phyloP scores from a whole-genome alignment of 2,888 invertebrate genomes.

The Drosophila pegasa region DNA sequence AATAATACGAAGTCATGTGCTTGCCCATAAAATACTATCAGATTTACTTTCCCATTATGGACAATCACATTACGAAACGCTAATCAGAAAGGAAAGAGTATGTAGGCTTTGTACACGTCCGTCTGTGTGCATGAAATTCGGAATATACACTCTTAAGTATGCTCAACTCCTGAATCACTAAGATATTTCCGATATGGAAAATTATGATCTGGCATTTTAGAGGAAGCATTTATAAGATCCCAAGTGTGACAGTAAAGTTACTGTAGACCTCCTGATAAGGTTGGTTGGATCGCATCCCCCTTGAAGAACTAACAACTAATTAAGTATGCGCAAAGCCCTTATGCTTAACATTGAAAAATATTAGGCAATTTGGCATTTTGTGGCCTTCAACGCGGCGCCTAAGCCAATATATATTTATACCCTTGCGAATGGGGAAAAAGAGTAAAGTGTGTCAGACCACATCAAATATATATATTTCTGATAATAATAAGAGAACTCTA shows the following conservation, averaged over 20 bases:
- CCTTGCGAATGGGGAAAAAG: not conserved
- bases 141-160: too few relatives aligned
- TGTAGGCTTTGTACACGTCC: too few relatives aligned
- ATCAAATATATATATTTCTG: not conserved
- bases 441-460: not conserved
- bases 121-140: too few relatives aligned
- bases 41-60: conserved; percentile 49
- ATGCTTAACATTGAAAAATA: conserved; percentile 12
- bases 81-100: too few relatives aligned
- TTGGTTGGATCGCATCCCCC: too few relatives aligned
- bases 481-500: too few relatives aligned
- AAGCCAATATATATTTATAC: conserved; percentile 4
- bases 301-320: too few relatives aligned
- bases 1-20: not conserved
- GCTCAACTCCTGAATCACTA: too few relatives aligned
- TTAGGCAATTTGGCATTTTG: not conserved
- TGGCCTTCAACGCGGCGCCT: conserved; percentile 10
- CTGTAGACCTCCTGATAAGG: not conserved
- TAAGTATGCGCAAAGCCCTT: not conserved
- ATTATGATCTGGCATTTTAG: too few relatives aligned
- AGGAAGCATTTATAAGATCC: too few relatives aligned
- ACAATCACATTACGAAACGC: not conserved
- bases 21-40: conserved; percentile 24
- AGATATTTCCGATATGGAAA: too few relatives aligned
- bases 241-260: not conserved